Evolutionary conservation across 2,888 invertebrate species (phyloP).

Genomic region (Drosophila subquinaria): DNA sequence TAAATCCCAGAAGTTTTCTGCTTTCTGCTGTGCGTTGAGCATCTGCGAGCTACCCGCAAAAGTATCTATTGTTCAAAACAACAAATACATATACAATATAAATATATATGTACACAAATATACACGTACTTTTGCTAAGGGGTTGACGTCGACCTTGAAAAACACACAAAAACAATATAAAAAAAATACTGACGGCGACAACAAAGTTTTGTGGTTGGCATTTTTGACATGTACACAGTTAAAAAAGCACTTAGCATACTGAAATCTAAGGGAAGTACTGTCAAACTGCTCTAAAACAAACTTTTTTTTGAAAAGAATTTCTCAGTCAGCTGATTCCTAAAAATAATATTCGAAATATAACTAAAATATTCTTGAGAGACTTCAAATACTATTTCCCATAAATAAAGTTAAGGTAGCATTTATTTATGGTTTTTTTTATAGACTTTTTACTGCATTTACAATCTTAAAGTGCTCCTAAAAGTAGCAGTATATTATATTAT

Average conservation of each 20-base stretch:
- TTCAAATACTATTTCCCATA: not conserved
- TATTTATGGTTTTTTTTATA: no score
- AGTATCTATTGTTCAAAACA: conserved; percentile 36
- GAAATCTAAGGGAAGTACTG: conserved; percentile 13
- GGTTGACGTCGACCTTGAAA: conserved; percentile 69
- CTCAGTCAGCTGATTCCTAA: not conserved
- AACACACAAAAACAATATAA: conserved; percentile 9
- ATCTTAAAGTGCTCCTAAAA: no score
- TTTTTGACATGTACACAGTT: conserved; percentile 46
- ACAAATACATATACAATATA: conserved; percentile 38
- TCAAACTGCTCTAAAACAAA: not conserved
- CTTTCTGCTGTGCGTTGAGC: conserved; percentile 25
- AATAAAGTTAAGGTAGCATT: no score
- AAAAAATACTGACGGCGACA: conserved; percentile 34
- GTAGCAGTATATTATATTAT: not conserved
- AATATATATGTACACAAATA: conserved; percentile 3
- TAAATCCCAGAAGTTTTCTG: conserved; percentile 60
- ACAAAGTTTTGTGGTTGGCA: conserved; percentile 41
- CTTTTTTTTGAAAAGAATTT: not conserved
- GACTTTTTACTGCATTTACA: no score
- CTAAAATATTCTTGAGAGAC: not conserved
- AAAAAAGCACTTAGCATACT: conserved; percentile 53
- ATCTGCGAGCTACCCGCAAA: conserved; percentile 21
- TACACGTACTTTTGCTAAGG: conserved; percentile 27
- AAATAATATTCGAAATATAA: not conserved